Conservation (phyloP, 2,888 invertebrate species). For the Eledone cirrhosa region DNA sequence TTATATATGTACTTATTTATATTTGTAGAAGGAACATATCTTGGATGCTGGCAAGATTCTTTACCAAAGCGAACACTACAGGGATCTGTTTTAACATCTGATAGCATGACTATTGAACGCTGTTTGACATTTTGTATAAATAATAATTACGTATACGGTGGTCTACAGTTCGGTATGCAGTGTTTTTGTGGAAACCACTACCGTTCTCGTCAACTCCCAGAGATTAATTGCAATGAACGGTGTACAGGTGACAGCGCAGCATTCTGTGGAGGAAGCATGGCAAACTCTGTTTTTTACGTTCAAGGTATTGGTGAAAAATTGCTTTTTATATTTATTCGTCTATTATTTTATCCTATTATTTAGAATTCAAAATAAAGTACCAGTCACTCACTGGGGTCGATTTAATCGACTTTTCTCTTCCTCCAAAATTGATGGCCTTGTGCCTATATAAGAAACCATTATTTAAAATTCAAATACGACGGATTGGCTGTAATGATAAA, state of each 20-base stretch:
- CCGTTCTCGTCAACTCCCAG: background rate
- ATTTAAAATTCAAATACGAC: no score
- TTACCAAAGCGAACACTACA: background rate
- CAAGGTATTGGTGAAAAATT: background rate
- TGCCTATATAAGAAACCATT: no score
- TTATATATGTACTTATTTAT: no score
- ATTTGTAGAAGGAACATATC: background rate
- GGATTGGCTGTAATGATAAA: no score
- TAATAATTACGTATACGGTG: background rate
- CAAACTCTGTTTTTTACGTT: background rate
- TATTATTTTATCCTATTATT: no score
- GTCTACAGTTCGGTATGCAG: background rate
- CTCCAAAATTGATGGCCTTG: no score
- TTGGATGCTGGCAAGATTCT: slow-evolving; percentile 3
- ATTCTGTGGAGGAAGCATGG: background rate
- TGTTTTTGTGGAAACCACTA: slow-evolving; percentile 9
- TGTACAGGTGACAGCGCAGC: background rate
- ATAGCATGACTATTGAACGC: background rate
- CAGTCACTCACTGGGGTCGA: no score
- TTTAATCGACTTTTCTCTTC: no score
- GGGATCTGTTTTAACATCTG: background rate
- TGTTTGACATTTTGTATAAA: background rate
- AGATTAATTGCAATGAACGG: background rate
- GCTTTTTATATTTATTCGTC: no score
- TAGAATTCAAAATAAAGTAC: no score